These are phyloP conservation scores for Mycteria americana DNA, from an alignment of 2,797 vertebrate species.

Conservation along the genomic window DNA sequence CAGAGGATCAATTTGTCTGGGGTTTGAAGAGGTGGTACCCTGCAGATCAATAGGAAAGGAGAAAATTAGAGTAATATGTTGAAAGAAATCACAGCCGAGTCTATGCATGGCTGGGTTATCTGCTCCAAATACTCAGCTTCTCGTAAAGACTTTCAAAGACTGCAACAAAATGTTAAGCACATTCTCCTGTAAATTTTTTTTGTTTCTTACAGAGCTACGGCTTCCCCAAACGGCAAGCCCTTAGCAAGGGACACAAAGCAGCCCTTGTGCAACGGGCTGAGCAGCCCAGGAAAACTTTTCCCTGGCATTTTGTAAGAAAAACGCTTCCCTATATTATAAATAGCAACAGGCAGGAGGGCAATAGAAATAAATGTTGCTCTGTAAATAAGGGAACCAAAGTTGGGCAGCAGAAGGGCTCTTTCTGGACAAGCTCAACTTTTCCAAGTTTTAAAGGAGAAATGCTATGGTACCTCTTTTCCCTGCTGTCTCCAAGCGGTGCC, in stretches of 20 bases:
- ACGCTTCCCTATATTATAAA: neutral
- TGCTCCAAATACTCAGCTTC: constrained; percentile 42
- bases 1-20: constrained; percentile 73
- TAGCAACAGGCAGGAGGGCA: constrained; percentile 37
- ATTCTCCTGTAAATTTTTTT: constrained; percentile 5
- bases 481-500: neutral
- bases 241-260: constrained; percentile 17
- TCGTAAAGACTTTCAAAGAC: constrained; percentile 31
- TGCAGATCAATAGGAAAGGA: constrained; percentile 66
- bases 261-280: neutral
- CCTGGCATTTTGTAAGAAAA: neutral
- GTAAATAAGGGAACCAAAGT: constrained; percentile 11
- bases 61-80: constrained; percentile 71
- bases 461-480: neutral
- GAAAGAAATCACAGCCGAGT: constrained; percentile 49
- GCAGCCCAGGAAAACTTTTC: constrained; percentile 27
- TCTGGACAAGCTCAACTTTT: neutral
- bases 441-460: neutral
- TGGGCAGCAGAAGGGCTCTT: neutral
- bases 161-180: constrained; percentile 3
- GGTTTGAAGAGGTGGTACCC: constrained; percentile 69
- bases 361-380: constrained; percentile 33
- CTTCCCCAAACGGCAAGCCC: constrained; percentile 18
- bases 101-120: constrained; percentile 52
- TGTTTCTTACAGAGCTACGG: constrained; percentile 6